Conservation (phyloP, 2,797 vertebrate genomes). For the Notoglanidium macrostoma region DNA sequence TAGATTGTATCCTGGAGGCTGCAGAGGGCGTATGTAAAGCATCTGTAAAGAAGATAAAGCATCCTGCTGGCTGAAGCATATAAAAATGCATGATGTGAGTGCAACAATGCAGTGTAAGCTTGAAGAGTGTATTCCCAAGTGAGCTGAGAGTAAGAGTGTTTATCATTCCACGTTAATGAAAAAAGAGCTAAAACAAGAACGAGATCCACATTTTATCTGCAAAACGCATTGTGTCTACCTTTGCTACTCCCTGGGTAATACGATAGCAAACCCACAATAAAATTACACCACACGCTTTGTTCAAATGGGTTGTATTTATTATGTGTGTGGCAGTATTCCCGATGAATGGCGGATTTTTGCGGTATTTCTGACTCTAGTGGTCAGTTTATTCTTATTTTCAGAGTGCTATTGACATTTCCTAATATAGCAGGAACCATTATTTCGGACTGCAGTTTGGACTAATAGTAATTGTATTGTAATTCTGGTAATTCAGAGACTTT, state of each 20-base stretch:
- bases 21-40: neutral
- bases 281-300: neutral
- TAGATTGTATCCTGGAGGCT: neutral
- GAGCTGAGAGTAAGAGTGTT: slow-evolving; percentile 14
- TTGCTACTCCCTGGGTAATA: neutral
- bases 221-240: neutral
- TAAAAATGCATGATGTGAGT: slow-evolving; percentile 17
- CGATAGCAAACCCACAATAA: neutral
- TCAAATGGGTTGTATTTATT: slow-evolving; percentile 7
- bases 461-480: neutral
- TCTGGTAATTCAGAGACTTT: neutral
- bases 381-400: neutral
- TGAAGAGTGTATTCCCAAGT: neutral
- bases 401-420: neutral
- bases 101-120: slow-evolving; percentile 9
- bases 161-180: slow-evolving; percentile 22
- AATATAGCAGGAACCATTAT: neutral
- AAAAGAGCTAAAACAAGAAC: neutral
- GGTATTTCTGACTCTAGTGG: neutral
- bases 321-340: neutral
- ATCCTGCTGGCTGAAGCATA: slow-evolving; percentile 24
- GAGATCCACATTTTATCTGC: slow-evolving; percentile 3
- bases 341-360: neutral
- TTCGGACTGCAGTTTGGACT: neutral
- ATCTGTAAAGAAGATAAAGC: slow-evolving; percentile 12